Conservation (phyloP, 2,113 vertebrate species). For the Clarias macrocephalus region DNA sequence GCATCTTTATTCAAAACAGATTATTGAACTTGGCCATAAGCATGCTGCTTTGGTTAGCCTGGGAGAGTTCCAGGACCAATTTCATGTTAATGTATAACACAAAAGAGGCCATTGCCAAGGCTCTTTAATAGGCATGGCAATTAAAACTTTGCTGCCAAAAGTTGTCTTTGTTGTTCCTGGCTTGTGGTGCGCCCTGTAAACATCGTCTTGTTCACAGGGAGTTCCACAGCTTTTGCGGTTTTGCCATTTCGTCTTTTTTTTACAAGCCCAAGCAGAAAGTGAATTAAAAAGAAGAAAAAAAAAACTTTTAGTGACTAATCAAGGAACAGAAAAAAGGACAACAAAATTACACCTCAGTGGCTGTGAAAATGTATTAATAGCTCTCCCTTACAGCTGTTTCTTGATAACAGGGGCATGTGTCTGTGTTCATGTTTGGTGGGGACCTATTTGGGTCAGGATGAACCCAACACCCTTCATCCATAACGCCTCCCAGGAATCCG, state of each 20-base stretch:
- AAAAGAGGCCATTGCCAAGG: slow-evolving; percentile 56
- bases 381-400: slow-evolving; percentile 27
- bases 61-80: slow-evolving; percentile 50
- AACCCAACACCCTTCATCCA: slow-evolving; percentile 40
- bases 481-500: slow-evolving; percentile 45
- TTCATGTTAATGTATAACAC: slow-evolving; percentile 60
- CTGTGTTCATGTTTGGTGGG: slow-evolving; percentile 20
- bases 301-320: slow-evolving; percentile 36
- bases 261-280: slow-evolving; percentile 45
- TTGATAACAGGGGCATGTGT: neutral
- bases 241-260: slow-evolving; percentile 43
- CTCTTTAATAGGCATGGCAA: slow-evolving; percentile 58
- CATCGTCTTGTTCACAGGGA: slow-evolving; percentile 52
- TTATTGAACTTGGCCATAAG: slow-evolving; percentile 56
- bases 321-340: slow-evolving; percentile 14
- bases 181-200: slow-evolving; percentile 54
- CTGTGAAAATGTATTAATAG: slow-evolving; percentile 38
- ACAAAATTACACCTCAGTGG: slow-evolving; percentile 32
- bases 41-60: slow-evolving; percentile 53
- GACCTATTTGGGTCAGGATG: slow-evolving; percentile 38
- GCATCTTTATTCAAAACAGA: slow-evolving; percentile 58
- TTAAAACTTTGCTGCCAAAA: slow-evolving; percentile 60
- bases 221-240: slow-evolving; percentile 46
- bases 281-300: slow-evolving; percentile 21
- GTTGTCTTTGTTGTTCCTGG: slow-evolving; percentile 58